Evolutionary conservation across 2,797 vertebrate species (phyloP), one percentile per base, ranked within the genome.

Genomic region (Iguana delicatissima): DNA sequence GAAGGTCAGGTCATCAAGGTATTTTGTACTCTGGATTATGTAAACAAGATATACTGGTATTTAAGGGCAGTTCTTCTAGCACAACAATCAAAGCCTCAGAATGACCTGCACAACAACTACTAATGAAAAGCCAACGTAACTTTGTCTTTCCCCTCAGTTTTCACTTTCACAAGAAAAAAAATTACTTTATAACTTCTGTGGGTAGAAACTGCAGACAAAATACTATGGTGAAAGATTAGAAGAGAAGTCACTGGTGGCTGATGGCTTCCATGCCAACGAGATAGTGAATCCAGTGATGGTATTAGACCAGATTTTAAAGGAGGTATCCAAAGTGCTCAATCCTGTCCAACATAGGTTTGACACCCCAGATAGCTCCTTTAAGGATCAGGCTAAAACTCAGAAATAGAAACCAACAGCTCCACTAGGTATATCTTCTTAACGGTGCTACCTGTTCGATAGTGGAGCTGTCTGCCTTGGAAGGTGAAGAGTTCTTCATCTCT

Each of bases 1-100:
- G 32, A 86, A 73, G 88, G 50, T 9, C 32, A 83, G n/a, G 42
- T 86, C 35, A 85, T 92, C 26, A 93, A 95, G 96, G 96, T 97
- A 92, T 0, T 59, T 42, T 69, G 29, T 83, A 10, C 12, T 42
- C 46, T 62, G 38, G 10, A 87, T 69, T 91, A n/a, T 87, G 59
- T 14, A n/a, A 82, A 64, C 46, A 67, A n/a, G 26, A 64, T 12
- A 85, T 10, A 55, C 20, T 84, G 26, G 38, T 38, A 32, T 38
- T 77, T 26, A 52, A n/a, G 29, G 72, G 16, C 26, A 59, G 9
- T 46, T 72, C 76, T 38, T 69, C 62, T 80, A n/a, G 57, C 50
- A 80, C 52, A 59, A 12, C 32, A 62, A 12, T 64, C 22, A 62
- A 62, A 82, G 24, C 42, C 64, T 82, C 4, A 32, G 14, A 73